Evolutionary conservation across 30 jellyfish, hydroid and myxozoan species (phyloP), one percentile per base, ranked within the genome.

Genomic region (Cassiopea andromeda): DNA sequence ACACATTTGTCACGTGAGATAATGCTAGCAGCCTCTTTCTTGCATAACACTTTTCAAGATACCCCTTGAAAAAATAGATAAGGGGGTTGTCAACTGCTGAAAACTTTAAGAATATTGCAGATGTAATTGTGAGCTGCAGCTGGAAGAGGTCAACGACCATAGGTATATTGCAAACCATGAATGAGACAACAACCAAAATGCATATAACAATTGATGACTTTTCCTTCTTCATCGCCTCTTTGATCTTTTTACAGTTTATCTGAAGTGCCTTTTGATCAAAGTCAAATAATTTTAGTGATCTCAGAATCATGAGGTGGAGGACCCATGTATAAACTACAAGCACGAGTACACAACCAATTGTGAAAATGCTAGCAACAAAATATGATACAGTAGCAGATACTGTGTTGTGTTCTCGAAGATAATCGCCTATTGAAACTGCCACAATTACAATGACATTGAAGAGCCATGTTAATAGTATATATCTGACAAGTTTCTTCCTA

Each of bases 1-100:
- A 17, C 64, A 7, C 84, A 2, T 75, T 44, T 46, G 67, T 44
- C 12, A 1, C 44, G 1, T 46, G 45, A 6, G 10, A 6, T 3
- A 69, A 77, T 60, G 70, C 4, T 48, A 43, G 7, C 54, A 47
- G 73, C 19, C 60, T 73, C 80, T 43, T 54, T 67, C 74, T 73
- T 17, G 81, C 80, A 58, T 60, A 85, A 50, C 14, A 46, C 70
- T 60, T 85, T 78, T 85, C 93, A 16, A 75, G 69, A 77, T 60
- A 64, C 10, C 82, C 82, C 60, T 74, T 85, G 85, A 85, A 85
- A 18, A 72, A 85, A 87, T 85, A 85, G 15, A 85, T 76, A 43
- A 85, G 82, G 9, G 93, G 87, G 46, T 85, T 85, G 48, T 19
- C 16, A 17, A 46, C 73, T 16, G 93, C 69, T 5, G 69, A 48